Conservation (phyloP, 2,888 invertebrate genomes). For the Drosophila merina region DNA sequence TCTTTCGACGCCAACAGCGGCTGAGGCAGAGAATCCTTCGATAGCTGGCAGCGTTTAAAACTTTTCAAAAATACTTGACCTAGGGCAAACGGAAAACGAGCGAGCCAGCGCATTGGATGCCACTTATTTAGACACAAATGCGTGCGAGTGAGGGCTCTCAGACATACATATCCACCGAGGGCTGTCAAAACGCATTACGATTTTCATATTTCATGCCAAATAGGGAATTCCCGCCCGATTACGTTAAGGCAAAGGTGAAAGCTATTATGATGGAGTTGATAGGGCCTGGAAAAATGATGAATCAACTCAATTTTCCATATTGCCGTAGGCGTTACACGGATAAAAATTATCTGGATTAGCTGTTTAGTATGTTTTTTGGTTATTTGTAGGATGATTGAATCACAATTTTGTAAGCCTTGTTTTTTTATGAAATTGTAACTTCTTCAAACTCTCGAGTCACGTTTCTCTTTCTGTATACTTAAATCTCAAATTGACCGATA, state of each 20-base stretch:
- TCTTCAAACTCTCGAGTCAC: neutral
- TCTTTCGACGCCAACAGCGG: slow-evolving; percentile 51
- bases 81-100: slow-evolving; percentile 59
- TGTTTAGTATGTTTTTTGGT: neutral
- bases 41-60: slow-evolving; percentile 28
- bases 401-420: no score
- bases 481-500: slow-evolving; percentile 26
- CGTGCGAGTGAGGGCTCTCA: slow-evolving; percentile 31
- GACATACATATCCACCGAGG: slow-evolving; percentile 24
- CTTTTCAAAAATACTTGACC: slow-evolving; percentile 64
- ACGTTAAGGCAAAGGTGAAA: slow-evolving; percentile 24
- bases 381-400: neutral
- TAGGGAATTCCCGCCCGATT: slow-evolving; percentile 54
- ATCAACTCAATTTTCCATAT: slow-evolving; percentile 52
- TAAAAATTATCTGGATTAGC: neutral
- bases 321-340: slow-evolving; percentile 1
- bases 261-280: slow-evolving; percentile 21
- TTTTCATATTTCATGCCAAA: slow-evolving; percentile 77
- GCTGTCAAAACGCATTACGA: slow-evolving; percentile 71
- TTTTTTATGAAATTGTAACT: no score
- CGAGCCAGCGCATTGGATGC: slow-evolving; percentile 54
- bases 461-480: slow-evolving; percentile 3
- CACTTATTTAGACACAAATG: slow-evolving; percentile 38
- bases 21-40: slow-evolving; percentile 16
- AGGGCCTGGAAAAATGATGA: slow-evolving; percentile 43